phyloP scores from a whole-genome alignment of 2,888 invertebrate species.

The Drosophila putrida region DNA sequence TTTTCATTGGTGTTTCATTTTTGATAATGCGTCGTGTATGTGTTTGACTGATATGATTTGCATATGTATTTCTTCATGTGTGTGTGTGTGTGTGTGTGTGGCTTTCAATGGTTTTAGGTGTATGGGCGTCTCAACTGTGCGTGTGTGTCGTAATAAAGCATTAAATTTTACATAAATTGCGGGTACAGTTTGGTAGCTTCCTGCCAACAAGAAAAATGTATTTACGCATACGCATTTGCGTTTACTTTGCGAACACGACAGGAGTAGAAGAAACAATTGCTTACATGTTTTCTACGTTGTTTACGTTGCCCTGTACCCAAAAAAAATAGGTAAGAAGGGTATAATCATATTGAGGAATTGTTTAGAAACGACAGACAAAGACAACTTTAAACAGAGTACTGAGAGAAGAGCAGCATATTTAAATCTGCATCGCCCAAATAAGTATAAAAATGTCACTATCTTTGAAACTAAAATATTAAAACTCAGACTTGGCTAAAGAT shows the following conservation, averaged over 20 bases:
- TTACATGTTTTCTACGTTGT: slow-evolving; percentile 32
- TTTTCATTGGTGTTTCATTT: slow-evolving; percentile 80
- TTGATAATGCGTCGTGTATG: slow-evolving; percentile 69
- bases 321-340: background rate
- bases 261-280: slow-evolving; percentile 20
- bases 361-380: background rate
- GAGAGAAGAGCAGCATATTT: background rate
- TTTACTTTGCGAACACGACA: slow-evolving; percentile 38
- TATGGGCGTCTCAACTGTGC: slow-evolving; percentile 8
- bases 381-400: background rate
- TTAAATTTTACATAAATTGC: slow-evolving; percentile 79
- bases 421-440: background rate
- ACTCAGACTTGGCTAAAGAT: too few species aligned
- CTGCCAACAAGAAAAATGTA: slow-evolving; percentile 38
- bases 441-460: background rate
- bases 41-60: slow-evolving; percentile 78
- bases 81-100: slow-evolving; percentile 23
- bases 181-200: slow-evolving; percentile 60
- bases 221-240: slow-evolving; percentile 48
- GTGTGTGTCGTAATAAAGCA: slow-evolving; percentile 66
- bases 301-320: slow-evolving; percentile 4
- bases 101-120: slow-evolving; percentile 19
- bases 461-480: background rate
- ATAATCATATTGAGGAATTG: background rate
- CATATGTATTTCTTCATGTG: slow-evolving; percentile 49